Evolutionary conservation across 2,113 vertebrate genomes (phyloP).

Genomic region (Loxodonta africana): DNA sequence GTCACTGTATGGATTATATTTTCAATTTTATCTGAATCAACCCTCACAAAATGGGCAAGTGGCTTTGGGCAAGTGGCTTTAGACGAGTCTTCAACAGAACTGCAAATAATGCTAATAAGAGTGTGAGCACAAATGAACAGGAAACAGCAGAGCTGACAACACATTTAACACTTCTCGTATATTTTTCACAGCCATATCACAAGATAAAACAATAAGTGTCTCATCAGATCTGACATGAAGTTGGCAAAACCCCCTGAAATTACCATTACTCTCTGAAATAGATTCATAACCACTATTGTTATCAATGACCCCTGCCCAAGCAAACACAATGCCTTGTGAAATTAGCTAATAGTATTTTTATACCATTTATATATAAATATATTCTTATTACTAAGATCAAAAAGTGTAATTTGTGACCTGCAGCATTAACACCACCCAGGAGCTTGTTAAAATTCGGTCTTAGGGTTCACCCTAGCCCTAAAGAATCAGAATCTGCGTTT

Average conservation of each 20-base stretch:
- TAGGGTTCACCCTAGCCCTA: neutral
- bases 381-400: neutral
- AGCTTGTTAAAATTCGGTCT: neutral
- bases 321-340: neutral
- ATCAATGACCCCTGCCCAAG: neutral
- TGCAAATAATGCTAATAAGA: neutral
- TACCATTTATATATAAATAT: neutral
- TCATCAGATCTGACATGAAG: neutral
- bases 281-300: neutral
- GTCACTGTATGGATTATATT: neutral
- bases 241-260: neutral
- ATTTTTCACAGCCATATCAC: neutral
- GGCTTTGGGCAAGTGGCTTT: neutral
- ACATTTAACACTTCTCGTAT: neutral
- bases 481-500: neutral
- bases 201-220: neutral
- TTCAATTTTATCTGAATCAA: conserved; percentile 23
- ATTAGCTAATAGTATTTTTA: neutral
- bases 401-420: neutral
- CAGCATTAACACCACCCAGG: too few relatives aligned
- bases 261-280: neutral
- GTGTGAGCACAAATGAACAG: neutral
- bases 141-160: neutral
- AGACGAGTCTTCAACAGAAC: neutral
- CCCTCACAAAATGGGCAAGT: neutral